Evolutionary conservation across 2,888 invertebrate genomes (phyloP).

Genomic region (Cecidostiba fungosa): DNA sequence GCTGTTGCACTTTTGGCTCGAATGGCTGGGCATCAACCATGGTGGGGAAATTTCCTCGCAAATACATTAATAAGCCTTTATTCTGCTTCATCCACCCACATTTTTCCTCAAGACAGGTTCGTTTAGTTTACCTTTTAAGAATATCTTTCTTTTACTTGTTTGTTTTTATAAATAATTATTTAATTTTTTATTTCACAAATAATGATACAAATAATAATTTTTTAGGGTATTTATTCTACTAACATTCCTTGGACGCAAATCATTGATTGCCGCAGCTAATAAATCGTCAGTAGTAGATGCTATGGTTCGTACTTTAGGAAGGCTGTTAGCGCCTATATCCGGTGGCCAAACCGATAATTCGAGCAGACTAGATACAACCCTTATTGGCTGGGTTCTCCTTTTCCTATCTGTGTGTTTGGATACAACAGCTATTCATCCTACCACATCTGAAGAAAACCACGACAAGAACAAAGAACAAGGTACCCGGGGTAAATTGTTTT

Average conservation of each 20-base stretch:
- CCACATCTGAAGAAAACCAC: constrained; percentile 73
- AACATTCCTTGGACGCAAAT: constrained; percentile 93
- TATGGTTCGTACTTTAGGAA: constrained; percentile 83
- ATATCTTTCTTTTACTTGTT: too few species aligned
- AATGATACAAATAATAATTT: constrained; percentile 63
- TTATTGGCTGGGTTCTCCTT: constrained; percentile 88
- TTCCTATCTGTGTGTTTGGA: constrained; percentile 88
- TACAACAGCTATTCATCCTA: constrained; percentile 72
- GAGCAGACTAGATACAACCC: constrained; percentile 74
- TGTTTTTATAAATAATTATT: background rate
- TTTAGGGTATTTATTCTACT: constrained; percentile 92
- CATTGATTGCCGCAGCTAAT: constrained; percentile 79
- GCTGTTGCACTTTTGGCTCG: constrained; percentile 90
- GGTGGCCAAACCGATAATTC: constrained; percentile 70
- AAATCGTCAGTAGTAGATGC: constrained; percentile 85
- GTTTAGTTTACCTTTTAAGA: constrained; percentile 43
- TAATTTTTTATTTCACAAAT: background rate
- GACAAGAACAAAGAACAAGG: constrained; percentile 78
- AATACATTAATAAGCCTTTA: constrained; percentile 90
- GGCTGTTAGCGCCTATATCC: constrained; percentile 82
- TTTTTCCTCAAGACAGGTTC: constrained; percentile 93
- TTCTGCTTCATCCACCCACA: constrained; percentile 88
- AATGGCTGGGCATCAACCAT: constrained; percentile 87
- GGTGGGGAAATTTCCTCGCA: constrained; percentile 96
- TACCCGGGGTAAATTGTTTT: constrained; percentile 62